Base-by-base conservation (phyloP, 2,113 vertebrate genomes). In the Ptilorrhoa leucosticta region DNA sequence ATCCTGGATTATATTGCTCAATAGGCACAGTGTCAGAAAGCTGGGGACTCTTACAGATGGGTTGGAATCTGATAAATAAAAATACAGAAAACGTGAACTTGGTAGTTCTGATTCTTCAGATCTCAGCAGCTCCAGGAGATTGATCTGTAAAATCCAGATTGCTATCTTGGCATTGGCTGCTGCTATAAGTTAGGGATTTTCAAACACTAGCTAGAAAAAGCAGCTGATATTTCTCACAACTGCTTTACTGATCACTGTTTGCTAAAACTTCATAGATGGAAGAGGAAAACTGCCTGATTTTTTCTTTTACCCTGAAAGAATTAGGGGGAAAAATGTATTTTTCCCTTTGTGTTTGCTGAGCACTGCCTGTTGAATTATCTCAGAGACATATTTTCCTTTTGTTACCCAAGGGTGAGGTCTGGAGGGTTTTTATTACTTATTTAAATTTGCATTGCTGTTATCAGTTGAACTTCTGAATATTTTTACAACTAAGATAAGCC, bases 301-400 rank as follows among this genome's bases (percentile, higher is more conserved):
- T 58, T 77, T 19, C 18, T 79, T n/a, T 4, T 61, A 27, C 14
- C 2, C 5, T 18, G 17, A 72, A 28, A 81, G 16, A 61, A 5
- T 47, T 54, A 4, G 2, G 18, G 12, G 3, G 2, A 5, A 21
- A 53, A 9, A 1, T 2, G 0, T 45, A 7, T 60, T 86, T 80
- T 72, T 69, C 21, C 85, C 35, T 64, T 72, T 23, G 12, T 80
- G 28, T 37, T 79, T 87, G 60, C 83, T 5, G 13, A 89, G 30
- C 5, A 1, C 11, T 87, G 71, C 13, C 69, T 45, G 16, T 35
- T 39, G 35, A 91, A 69, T 78, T 73, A 66, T 51, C 64, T 58
- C 35, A 47, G 27, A 89, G 26, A 3, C 8, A 11, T 30, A 23
- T 76, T 90, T 77, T 60, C 37, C 57, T 80, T 89, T 53, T 76